Conservation (phyloP, 2,888 invertebrate genomes). For the Halictus ligatus region DNA sequence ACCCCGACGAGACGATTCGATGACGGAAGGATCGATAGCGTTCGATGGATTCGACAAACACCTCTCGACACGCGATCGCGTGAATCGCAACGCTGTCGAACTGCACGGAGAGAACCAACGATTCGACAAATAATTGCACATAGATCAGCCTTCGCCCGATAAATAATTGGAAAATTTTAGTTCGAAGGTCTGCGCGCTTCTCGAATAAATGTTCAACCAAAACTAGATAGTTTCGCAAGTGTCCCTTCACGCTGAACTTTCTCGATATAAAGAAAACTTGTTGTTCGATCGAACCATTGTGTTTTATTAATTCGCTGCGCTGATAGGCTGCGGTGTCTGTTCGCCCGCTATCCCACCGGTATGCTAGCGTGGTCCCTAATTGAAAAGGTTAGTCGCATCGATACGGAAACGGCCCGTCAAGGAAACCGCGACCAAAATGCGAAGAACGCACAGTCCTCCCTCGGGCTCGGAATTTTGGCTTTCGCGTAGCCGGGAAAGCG, state of each 20-base stretch:
- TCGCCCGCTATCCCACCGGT: background rate
- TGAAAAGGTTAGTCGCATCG: background rate
- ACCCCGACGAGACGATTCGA: background rate
- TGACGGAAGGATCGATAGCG: slow-evolving; percentile 9
- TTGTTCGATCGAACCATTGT: background rate
- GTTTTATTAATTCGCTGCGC: background rate
- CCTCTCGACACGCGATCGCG: slow-evolving; percentile 52
- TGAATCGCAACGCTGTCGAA: slow-evolving; percentile 25
- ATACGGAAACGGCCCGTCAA: background rate
- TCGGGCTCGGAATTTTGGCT: slow-evolving; percentile 26
- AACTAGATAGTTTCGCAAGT: background rate
- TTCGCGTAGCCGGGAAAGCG: background rate
- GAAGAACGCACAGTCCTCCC: slow-evolving; percentile 4
- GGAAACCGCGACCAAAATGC: background rate
- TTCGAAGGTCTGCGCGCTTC: background rate
- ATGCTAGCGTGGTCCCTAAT: background rate
- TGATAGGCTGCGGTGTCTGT: no score
- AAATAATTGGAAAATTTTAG: background rate
- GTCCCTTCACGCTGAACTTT: background rate
- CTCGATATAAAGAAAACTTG: background rate
- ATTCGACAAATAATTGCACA: slow-evolving; percentile 6
- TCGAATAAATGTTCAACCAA: background rate
- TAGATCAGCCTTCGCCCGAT: background rate
- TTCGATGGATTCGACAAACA: slow-evolving; percentile 39
- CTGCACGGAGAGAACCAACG: background rate